These are phyloP conservation scores for Sycophaga agraensis DNA, from an alignment of 1,140 invertebrate species.

Conservation along the genomic window DNA sequence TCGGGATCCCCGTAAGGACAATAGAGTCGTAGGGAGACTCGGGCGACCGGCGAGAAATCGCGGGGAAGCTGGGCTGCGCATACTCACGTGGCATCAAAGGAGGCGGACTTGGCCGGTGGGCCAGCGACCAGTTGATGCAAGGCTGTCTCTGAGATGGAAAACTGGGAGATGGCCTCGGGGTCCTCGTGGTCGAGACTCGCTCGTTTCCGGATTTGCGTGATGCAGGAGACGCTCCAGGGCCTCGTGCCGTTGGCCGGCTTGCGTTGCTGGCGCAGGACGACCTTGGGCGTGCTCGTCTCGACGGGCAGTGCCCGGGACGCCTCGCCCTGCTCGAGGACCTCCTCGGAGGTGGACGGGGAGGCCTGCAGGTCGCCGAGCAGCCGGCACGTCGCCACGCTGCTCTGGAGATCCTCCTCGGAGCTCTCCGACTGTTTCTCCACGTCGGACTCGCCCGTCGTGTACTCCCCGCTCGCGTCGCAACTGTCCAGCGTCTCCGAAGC, in stretches of 20 bases:
- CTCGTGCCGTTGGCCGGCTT: slow-evolving; percentile 59
- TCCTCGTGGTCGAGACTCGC: slow-evolving; percentile 37
- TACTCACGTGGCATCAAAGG: slow-evolving; percentile 51
- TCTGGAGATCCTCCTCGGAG: slow-evolving; percentile 72
- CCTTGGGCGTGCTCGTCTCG: slow-evolving; percentile 49
- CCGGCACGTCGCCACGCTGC: slow-evolving; percentile 63
- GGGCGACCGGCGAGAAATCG: too few relatives aligned
- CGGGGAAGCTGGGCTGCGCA: background rate
- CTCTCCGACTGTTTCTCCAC: slow-evolving; percentile 68
- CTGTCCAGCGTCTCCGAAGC: slow-evolving; percentile 56
- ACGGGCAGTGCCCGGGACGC: background rate
- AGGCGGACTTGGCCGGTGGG: slow-evolving; percentile 48
- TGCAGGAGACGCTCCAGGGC: slow-evolving; percentile 83
- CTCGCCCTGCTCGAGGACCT: slow-evolving; percentile 50
- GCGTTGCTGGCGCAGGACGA: slow-evolving; percentile 54
- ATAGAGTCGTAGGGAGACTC: too few relatives aligned
- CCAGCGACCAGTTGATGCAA: slow-evolving; percentile 67
- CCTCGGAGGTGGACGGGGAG: slow-evolving; percentile 63
- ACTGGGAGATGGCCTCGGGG: slow-evolving; percentile 57
- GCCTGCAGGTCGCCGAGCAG: slow-evolving; percentile 36
- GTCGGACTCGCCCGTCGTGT: slow-evolving; percentile 77
- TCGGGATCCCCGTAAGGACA: too few relatives aligned
- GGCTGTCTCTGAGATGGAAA: slow-evolving; percentile 85
- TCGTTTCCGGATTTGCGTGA: slow-evolving; percentile 65
- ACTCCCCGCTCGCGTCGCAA: slow-evolving; percentile 89